Percentiles rank a stretch among this genome's conserved stretches.
These are phyloP conservation scores for Tragelaphus imberbis DNA, from an alignment of 2,113 vertebrate species.

Conservation along the genomic window DNA sequence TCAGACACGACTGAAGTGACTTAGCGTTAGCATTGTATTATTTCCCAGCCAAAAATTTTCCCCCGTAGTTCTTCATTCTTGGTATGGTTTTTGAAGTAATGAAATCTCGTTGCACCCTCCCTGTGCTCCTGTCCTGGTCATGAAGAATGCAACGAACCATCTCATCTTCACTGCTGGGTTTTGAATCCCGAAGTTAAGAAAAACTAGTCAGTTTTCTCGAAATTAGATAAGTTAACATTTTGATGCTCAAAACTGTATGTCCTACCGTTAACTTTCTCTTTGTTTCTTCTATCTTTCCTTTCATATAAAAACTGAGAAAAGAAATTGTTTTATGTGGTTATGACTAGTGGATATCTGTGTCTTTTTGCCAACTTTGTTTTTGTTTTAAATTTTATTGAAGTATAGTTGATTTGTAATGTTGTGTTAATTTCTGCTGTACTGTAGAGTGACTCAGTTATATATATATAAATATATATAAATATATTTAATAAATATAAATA, in stretches of 20 bases:
- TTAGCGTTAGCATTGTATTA: too few relatives aligned
- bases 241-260: neutral
- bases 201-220: neutral
- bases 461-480: neutral
- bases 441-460: neutral
- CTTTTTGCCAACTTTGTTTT: neutral
- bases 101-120: neutral
- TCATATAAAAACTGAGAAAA: neutral
- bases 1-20: too few relatives aligned
- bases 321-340: neutral
- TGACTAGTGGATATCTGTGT: neutral
- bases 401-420: neutral
- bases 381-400: neutral
- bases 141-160: fast-evolving
- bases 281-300: neutral
- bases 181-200: neutral
- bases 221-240: neutral
- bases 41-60: neutral
- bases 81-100: neutral
- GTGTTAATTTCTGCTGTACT: neutral
- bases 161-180: neutral
- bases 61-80: neutral
- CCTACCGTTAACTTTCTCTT: neutral
- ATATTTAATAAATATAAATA: too few relatives aligned
- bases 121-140: neutral